Percentiles rank a stretch among this genome's conserved stretches.
Evolutionary conservation across 2,113 vertebrate species (phyloP).

Genomic region (Catharus minimus): DNA sequence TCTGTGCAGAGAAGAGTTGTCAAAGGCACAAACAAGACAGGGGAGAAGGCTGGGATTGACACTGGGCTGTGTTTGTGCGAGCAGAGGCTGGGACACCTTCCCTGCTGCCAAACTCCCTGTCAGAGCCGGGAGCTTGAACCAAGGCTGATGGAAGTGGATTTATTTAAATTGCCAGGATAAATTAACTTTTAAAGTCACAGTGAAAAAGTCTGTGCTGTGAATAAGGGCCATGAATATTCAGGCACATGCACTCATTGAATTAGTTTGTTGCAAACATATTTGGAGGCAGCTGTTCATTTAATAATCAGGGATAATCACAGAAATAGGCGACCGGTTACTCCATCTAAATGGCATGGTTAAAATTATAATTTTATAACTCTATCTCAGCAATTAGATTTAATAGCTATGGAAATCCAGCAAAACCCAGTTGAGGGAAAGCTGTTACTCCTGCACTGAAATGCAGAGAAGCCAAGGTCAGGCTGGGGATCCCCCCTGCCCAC

Average conservation of each 20-base stretch:
- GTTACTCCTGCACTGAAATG: not conserved
- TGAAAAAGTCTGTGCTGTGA: not conserved
- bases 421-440: slow-evolving; percentile 42
- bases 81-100: not conserved
- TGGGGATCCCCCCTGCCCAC: not conserved
- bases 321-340: slow-evolving; percentile 54
- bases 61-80: not conserved
- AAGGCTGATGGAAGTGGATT: slow-evolving; percentile 13
- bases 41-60: not conserved
- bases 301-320: slow-evolving; percentile 73
- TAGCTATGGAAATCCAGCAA: slow-evolving; percentile 57
- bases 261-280: slow-evolving; percentile 70
- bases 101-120: not conserved
- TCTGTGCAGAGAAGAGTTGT: not conserved
- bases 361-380: slow-evolving; percentile 72
- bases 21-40: not conserved
- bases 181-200: slow-evolving; percentile 63
- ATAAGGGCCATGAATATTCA: slow-evolving; percentile 71
- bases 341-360: slow-evolving; percentile 67
- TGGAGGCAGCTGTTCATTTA: slow-evolving; percentile 77
- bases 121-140: not conserved
- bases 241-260: slow-evolving; percentile 63
- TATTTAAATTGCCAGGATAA: slow-evolving; percentile 61
- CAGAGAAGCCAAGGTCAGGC: not conserved
- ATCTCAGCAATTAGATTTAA: slow-evolving; percentile 66